Base-by-base conservation (phyloP, 2,888 invertebrate species). In the Cremastinae sp. region DNA sequence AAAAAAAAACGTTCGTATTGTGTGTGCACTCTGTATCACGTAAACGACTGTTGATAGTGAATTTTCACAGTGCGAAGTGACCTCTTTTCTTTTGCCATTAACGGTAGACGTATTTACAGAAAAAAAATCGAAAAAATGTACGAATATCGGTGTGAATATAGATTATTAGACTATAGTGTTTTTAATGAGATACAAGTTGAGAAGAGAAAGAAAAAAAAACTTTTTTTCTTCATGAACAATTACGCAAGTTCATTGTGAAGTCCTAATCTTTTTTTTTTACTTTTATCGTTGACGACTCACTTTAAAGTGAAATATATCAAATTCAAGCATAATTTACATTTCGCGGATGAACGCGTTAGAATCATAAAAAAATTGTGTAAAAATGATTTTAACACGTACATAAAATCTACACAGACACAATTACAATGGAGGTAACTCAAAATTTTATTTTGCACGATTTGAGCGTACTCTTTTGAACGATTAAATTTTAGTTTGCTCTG, bases 81-180 rank as follows among this genome's bases (percentile, higher is more conserved):
- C 28, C 2, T 28, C 56, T 43, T 71, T 71, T 71, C 75, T 72
- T 78, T 74, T 72, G 75, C 72, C 74, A 78, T 75, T 73, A 65
- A 73, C 65, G 65, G 64, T 73, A 77, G 47, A 2, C 45, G 54
- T 72, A 54, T 72, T 64, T 69, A 51, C 58, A 74, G 49, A 43
- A 59, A 58, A 22, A 62, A 65, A 66, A 34, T 53, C 61, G 12
- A 78, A 78, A 80, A 58, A 64, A 75, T 54, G 81, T 81, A 80
- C 75, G 72, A 70, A 83, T 79, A 82, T 83, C 76, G 79, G 80
- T 86, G 85, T 87, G 85, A 84, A 86, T 83, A 86, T 85, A 77
- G 74, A 72, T 61, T 4, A 75, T 73, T 66, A 83, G 83, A 74
- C 53, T 78, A 53, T 85, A 84, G 83, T 75, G 64, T 84, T 86